Percentiles rank a stretch among this genome's conserved stretches.
phyloP scores from a whole-genome alignment of 2,113 vertebrate species.

The Arothron firmamentum region DNA sequence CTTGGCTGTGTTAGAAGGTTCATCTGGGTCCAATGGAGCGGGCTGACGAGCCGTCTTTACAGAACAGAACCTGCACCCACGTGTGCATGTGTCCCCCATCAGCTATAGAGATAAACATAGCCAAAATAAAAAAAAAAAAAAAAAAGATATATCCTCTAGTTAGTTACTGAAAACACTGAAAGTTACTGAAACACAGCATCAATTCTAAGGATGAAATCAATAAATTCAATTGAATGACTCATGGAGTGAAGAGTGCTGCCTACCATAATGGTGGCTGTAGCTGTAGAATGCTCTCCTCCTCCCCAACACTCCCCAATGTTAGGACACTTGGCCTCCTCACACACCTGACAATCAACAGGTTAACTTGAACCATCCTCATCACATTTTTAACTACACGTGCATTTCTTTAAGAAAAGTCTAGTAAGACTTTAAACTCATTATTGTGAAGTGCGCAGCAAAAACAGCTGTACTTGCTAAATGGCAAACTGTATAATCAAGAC shows the following conservation, averaged over 20 bases:
- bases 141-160: background rate
- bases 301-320: conserved; percentile 99
- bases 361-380: too few species aligned
- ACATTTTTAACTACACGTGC: background rate
- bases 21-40: conserved; percentile 82
- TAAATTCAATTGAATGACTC: too few species aligned
- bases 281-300: conserved; percentile 89
- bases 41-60: conserved; percentile 89
- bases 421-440: background rate
- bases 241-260: conserved; percentile 28
- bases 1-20: conserved; percentile 89
- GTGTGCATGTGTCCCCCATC: conserved; percentile 97
- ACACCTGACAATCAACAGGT: conserved; percentile 77
- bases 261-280: conserved; percentile 98
- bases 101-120: conserved; percentile 68
- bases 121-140: background rate
- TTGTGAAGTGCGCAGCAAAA: background rate
- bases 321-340: conserved; percentile 95
- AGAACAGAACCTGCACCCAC: conserved; percentile 95
- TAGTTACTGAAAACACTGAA: too few species aligned
- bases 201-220: too few species aligned
- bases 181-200: too few species aligned
- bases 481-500: too few species aligned
- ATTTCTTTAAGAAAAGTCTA: background rate
- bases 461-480: too few species aligned